Evolutionary conservation across 64 coral and sea anemone species (phyloP).

Genomic region (Orbicella faveolata): DNA sequence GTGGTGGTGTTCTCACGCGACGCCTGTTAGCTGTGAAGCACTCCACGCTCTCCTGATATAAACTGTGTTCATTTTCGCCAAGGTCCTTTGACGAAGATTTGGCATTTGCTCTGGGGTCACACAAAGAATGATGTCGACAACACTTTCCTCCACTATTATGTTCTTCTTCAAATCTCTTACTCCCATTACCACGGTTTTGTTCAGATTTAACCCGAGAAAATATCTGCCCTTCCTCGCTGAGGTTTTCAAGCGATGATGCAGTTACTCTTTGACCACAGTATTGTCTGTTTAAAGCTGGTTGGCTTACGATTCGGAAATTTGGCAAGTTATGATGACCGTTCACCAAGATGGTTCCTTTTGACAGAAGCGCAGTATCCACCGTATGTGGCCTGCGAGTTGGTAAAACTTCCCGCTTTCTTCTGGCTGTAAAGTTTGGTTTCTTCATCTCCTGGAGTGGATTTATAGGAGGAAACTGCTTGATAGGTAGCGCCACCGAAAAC

Average conservation of each 20-base stretch:
- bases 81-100: neutral
- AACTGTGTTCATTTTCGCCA: neutral
- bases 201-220: neutral
- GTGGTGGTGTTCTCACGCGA: neutral
- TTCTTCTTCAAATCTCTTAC: neutral
- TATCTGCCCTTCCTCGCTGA: neutral
- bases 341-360: neutral
- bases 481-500: neutral
- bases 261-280: neutral
- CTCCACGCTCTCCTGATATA: neutral
- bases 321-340: conserved; percentile 20
- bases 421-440: neutral
- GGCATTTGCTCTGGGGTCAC: neutral
- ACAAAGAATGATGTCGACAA: neutral
- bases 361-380: neutral
- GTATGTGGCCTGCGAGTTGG: conserved; percentile 26
- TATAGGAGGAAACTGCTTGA: conserved; percentile 51
- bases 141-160: neutral
- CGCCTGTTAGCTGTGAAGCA: neutral
- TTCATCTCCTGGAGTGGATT: conserved; percentile 17
- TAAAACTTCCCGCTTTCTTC: neutral
- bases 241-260: neutral
- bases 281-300: neutral
- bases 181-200: too few species aligned
- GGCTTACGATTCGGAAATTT: neutral